Conservation (phyloP, 2,797 vertebrate species). For the Nyctalus aviator region DNA sequence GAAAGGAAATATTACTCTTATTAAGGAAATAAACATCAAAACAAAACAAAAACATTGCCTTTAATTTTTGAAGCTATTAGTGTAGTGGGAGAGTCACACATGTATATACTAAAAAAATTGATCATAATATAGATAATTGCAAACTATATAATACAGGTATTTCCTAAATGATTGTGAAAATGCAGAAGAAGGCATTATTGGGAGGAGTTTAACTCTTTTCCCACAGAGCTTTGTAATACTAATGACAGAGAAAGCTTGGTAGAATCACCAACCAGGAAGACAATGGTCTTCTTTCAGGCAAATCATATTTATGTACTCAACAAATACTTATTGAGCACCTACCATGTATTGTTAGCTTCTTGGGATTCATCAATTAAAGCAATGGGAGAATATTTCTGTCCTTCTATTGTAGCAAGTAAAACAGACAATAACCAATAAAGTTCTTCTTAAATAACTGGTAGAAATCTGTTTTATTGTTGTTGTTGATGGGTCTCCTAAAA, state of each 20-base stretch:
- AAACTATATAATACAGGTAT: neutral
- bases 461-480: neutral
- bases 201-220: neutral
- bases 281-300: neutral
- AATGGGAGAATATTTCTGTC: neutral
- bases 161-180: conserved; percentile 21
- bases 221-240: neutral
- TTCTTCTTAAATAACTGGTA: neutral
- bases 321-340: conserved; percentile 6
- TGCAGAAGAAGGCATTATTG: neutral
- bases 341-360: neutral
- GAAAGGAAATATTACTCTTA: neutral
- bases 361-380: neutral
- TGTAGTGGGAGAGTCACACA: neutral
- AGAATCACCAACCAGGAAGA: neutral
- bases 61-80: neutral
- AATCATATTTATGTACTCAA: neutral
- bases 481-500: neutral
- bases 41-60: neutral
- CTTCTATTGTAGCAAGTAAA: neutral
- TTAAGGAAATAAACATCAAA: neutral
- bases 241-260: neutral
- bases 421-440: neutral
- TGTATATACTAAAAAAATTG: neutral
- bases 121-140: neutral